phyloP scores from a whole-genome alignment of 1,140 invertebrate species.

The Nephila pilipes region DNA sequence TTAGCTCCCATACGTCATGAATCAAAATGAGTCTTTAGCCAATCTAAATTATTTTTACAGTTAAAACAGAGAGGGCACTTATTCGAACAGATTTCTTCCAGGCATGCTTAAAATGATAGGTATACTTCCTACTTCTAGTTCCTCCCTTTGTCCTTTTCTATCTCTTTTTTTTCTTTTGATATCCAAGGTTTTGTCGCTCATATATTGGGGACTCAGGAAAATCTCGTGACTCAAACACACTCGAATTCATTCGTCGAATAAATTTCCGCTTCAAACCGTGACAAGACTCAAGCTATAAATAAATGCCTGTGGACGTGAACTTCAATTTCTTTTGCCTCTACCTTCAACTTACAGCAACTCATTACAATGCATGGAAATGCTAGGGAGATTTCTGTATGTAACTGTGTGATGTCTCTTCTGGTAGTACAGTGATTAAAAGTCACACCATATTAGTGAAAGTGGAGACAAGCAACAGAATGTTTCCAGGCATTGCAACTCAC shows the following conservation, averaged over 20 bases:
- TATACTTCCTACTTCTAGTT: slow-evolving; percentile 20
- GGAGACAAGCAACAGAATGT: background rate
- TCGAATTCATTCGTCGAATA: slow-evolving; percentile 4
- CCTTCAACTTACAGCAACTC: background rate
- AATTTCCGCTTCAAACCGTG: slow-evolving; percentile 16
- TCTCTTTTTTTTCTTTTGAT: background rate
- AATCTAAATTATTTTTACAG: no score
- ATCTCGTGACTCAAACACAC: slow-evolving; percentile 19
- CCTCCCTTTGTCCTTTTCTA: background rate
- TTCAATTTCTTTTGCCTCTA: background rate
- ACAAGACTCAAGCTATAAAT: background rate
- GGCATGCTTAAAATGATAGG: background rate
- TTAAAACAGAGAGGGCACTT: no score
- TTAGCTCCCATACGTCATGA: no score
- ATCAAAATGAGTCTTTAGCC: no score
- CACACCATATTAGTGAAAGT: background rate
- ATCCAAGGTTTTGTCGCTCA: slow-evolving; percentile 25
- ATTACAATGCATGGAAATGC: background rate
- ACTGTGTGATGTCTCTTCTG: background rate
- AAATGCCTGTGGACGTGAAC: background rate
- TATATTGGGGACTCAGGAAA: slow-evolving; percentile 7
- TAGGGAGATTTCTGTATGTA: background rate
- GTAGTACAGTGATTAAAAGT: background rate
- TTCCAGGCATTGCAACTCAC: no score
- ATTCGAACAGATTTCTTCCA: no score